phyloP scores from a whole-genome alignment of 2,113 vertebrate genomes.

The Halcyon senegalensis region DNA sequence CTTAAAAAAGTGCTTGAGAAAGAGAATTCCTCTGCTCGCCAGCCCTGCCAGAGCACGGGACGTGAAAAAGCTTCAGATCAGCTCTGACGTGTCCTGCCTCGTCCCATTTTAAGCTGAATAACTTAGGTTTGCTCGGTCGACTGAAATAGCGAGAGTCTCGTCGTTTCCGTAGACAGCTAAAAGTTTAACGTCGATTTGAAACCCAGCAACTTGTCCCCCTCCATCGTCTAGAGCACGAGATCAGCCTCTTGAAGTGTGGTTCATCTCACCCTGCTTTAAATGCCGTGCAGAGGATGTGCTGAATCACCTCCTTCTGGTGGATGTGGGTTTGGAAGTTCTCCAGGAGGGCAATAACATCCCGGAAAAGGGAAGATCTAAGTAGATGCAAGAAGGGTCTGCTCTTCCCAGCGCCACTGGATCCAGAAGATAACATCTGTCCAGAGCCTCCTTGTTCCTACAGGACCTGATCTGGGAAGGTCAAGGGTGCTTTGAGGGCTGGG shows the following conservation, averaged over 20 bases:
- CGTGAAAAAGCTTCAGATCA: neutral
- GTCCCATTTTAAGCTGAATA: neutral
- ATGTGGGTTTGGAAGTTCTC: neutral
- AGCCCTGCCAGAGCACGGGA: neutral
- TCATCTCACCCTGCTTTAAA: neutral
- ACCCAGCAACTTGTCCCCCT: neutral
- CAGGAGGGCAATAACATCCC: neutral
- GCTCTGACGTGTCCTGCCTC: neutral
- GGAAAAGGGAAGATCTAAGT: neutral
- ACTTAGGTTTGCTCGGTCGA: neutral
- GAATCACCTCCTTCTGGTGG: neutral
- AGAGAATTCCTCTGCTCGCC: neutral
- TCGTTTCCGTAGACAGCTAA: neutral
- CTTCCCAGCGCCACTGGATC: neutral
- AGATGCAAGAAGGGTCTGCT: neutral
- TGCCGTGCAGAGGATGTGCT: neutral
- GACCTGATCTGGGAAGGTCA: neutral
- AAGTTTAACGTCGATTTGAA: neutral
- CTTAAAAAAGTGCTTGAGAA: neutral
- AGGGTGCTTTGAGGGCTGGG: accelerated
- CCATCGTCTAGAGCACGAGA: accelerated
- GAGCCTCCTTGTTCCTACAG: neutral
- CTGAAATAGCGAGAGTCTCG: neutral
- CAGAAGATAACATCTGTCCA: neutral
- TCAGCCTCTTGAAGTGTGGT: neutral